A percentile compares a stretch with the other conserved stretches of the same genome.
Conservation (phyloP, 2,113 vertebrate species). For the Tachycineta bicolor region DNA sequence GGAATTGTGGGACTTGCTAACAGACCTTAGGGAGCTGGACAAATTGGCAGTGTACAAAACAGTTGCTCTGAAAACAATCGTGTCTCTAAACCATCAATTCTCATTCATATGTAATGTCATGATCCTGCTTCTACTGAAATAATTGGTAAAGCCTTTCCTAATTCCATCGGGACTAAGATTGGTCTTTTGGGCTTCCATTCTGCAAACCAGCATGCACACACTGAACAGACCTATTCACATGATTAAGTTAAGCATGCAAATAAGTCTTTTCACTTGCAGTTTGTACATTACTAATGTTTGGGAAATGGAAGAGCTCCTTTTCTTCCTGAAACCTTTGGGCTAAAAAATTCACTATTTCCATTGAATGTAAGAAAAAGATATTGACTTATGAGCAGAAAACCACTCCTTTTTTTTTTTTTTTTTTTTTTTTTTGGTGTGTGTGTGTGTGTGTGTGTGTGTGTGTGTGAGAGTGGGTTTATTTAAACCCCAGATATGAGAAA, state of each 20-base stretch:
- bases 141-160: constrained; percentile 38
- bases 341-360: neutral
- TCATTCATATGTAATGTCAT: constrained; percentile 65
- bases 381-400: neutral
- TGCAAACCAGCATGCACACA: neutral
- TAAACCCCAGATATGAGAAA: neutral
- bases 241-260: constrained; percentile 52
- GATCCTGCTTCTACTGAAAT: constrained; percentile 37
- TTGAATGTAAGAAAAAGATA: neutral
- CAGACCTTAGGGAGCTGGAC: constrained; percentile 15
- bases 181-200: constrained; percentile 40
- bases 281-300: neutral
- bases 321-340: neutral
- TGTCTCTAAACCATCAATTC: constrained; percentile 51
- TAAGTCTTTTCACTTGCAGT: constrained; percentile 30
- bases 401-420: rapidly evolving
- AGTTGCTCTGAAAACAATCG: constrained; percentile 36
- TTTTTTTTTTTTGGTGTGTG: neutral
- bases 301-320: constrained; percentile 3
- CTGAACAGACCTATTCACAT: constrained; percentile 50
- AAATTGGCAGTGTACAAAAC: constrained; percentile 58
- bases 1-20: neutral
- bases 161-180: neutral
- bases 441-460: too few species aligned
- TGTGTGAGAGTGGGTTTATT: rapidly evolving